Percentiles rank a stretch among this genome's conserved stretches.
phyloP scores from a whole-genome alignment of 2,113 vertebrate genomes.

The Chunga burmeisteri region DNA sequence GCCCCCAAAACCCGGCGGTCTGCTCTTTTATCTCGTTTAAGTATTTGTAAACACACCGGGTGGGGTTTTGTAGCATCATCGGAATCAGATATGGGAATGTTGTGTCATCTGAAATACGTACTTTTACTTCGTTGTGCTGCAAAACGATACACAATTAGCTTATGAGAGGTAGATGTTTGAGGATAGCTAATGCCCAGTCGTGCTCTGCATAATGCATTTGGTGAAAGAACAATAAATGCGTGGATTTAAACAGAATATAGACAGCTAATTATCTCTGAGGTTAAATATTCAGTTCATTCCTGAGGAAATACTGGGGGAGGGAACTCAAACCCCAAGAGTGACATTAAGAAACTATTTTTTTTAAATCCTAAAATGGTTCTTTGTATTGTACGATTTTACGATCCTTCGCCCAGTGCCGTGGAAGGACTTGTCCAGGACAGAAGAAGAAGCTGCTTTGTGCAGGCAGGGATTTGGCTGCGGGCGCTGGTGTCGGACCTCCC shows the following conservation, averaged over 20 bases:
- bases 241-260: slow-evolving; percentile 23
- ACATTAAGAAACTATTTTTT: background rate
- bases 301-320: background rate
- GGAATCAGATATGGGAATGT: background rate
- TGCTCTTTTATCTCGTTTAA: background rate
- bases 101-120: background rate
- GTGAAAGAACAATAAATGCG: background rate
- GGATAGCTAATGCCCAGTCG: background rate
- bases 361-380: background rate
- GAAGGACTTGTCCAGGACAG: background rate
- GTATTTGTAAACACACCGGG: rapidly evolving
- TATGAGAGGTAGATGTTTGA: background rate
- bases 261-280: slow-evolving; percentile 7
- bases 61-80: background rate
- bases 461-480: background rate
- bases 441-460: background rate
- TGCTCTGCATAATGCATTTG: background rate
- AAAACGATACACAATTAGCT: background rate
- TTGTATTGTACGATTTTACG: background rate
- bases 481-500: background rate
- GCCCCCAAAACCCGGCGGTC: background rate
- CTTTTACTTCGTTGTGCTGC: background rate
- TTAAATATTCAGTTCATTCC: background rate
- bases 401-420: background rate
- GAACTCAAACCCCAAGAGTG: background rate